phyloP scores from a whole-genome alignment of 2,113 vertebrate species.

The Zosterops pallidus region DNA sequence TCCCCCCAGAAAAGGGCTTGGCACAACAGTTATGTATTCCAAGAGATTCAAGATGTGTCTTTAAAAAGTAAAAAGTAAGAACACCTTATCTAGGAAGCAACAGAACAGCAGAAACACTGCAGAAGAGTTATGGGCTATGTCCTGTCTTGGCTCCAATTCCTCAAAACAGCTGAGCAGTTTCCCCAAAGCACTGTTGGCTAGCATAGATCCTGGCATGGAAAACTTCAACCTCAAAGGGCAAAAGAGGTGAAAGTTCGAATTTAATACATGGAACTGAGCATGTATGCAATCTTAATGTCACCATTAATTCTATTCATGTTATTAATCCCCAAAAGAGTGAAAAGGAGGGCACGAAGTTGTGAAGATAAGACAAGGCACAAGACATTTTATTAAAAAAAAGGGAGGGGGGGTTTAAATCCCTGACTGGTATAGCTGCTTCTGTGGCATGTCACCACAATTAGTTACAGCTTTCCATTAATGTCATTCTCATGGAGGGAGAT shows the following conservation, averaged over 20 bases:
- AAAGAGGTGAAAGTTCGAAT: neutral
- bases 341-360: neutral
- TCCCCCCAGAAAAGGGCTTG: neutral
- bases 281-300: neutral
- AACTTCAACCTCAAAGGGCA: constrained; percentile 1
- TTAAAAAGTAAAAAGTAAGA: neutral
- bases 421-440: neutral
- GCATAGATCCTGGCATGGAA: neutral
- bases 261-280: neutral
- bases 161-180: constrained; percentile 35
- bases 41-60: neutral
- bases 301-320: neutral
- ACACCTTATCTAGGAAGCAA: neutral
- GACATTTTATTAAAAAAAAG: neutral
- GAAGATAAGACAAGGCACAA: neutral
- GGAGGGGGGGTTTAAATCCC: neutral
- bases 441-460: neutral
- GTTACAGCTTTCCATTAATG: neutral
- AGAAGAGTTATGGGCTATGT: constrained; percentile 22
- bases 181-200: neutral
- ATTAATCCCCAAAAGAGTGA: neutral
- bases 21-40: neutral
- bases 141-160: constrained; percentile 7
- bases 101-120: neutral
- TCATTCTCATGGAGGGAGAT: accelerated